Percentiles rank a stretch among this genome's conserved stretches.
These are phyloP conservation scores for Poeciliopsis presidionis DNA, from an alignment of 2,797 vertebrate species.

Conservation along the genomic window DNA sequence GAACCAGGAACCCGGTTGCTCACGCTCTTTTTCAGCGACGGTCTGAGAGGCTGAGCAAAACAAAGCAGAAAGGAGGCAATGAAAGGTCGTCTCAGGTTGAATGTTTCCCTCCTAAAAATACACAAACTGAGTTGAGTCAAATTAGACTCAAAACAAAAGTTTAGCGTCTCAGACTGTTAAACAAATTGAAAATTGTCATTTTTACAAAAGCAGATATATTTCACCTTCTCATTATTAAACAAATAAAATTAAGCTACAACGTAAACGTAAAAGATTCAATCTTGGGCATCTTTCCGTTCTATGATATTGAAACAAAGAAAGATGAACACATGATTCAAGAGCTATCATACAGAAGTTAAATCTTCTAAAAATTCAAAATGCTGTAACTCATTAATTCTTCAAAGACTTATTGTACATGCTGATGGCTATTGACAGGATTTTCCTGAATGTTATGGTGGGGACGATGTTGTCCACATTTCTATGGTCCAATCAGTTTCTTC, in stretches of 20 bases:
- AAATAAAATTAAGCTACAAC: not conserved
- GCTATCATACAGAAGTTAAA: not conserved
- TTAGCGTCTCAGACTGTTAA: not conserved
- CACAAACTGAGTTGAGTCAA: not conserved
- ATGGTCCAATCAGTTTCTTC: not conserved
- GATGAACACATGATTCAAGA: not conserved
- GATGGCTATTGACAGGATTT: too few relatives aligned
- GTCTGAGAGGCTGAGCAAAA: conserved; percentile 76
- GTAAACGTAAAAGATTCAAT: not conserved
- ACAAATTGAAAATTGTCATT: not conserved
- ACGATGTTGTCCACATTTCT: too few relatives aligned
- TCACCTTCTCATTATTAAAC: not conserved
- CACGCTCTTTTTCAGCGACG: conserved; percentile 82
- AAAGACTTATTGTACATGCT: too few relatives aligned
- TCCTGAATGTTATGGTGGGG: too few relatives aligned
- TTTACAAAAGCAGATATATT: not conserved
- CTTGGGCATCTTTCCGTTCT: not conserved
- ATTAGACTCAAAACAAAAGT: not conserved
- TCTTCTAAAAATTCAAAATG: not conserved
- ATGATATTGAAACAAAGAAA: not conserved
- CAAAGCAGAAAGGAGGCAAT: not conserved
- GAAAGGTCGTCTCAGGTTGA: not conserved
- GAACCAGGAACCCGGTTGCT: conserved; percentile 80
- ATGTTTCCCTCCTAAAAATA: not conserved
- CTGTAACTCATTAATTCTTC: too few relatives aligned